Base-by-base conservation (phyloP, 2,797 vertebrate species). In the Sebastes vulpes region DNA sequence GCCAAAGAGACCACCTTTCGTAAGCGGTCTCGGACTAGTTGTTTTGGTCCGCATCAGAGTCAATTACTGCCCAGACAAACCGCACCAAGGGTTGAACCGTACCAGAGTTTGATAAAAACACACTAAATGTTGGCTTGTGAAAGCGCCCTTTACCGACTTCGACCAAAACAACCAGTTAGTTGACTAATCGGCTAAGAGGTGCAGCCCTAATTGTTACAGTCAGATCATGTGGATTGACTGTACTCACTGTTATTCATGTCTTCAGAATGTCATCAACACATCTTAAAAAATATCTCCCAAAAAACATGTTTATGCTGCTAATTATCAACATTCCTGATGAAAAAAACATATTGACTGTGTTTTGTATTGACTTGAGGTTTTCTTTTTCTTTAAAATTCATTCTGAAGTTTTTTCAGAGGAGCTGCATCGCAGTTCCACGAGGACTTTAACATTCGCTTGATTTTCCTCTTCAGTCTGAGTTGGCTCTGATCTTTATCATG, bases 401-500 rank as follows among this genome's bases (percentile, higher is more conserved):
- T 79, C 28, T 50, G 20, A 82, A 0, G 14, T 32, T 65, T 32
- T 59, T 68, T 38, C 5, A 28, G 14, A 6, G 38, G 38, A 42
- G 38, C 38, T 42, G 3, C 14, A 16, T 42, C 14, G 70, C 70
- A 64, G 56, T 65, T 68, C 60, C 65, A 60, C 38, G 5, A 20
- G 26, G 61, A 64, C 63, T 85, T 85, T 35, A 84, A 75, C 56
- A 67, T 79, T 64, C 48, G 7, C 67, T 84, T 83, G 59, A 81
- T 77, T 82, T 82, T 48, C 63, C 65, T 78, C 75, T 61, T 52
- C 65, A 57, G 12, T 25, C 53, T 11, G 18, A 72, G 57, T 59
- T 68, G 68, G 63, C 81, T 91, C 81, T 92, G 86, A 93, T 91
- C 85, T 89, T 89, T 93, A 91, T 85, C 81, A 26, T 63, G 80